Base-by-base conservation (phyloP, 2,113 vertebrate genomes). In the Pteronura brasiliensis region DNA sequence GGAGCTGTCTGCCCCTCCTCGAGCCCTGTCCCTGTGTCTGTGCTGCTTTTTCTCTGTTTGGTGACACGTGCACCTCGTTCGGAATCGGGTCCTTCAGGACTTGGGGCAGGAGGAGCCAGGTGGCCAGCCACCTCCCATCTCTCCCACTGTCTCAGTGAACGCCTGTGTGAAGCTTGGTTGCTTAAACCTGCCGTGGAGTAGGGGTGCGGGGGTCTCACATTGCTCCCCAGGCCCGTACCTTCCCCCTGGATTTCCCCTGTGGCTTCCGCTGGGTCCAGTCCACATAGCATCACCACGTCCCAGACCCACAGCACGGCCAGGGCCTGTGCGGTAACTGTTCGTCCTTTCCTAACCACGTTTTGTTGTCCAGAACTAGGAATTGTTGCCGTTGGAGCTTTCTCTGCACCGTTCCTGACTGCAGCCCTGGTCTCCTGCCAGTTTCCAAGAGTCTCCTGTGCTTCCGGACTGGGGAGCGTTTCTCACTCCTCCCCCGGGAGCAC, bases 251-350 rank as follows among this genome's bases (percentile, higher is more conserved):
- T 13, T 18, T 67, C 61, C 6, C 2, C 6, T 3, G 1, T 34
- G 55, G 3, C 20, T 31, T 81, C 17, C 0, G 0, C 47, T 52
- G 14, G 55, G 65, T 23, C 18, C 4, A 10, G 21, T 47, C 6
- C 25, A 25, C 1, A 1, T 4, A 15, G 6, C 15, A 0, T 2
- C 11, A 0, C n/a, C 15, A 9, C 5, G 17, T 34, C 72, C 31
- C 31, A 6, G 74, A 63, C 59, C 89, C 44, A 0, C 1, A 39
- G 52, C 4, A 1, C 8, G 67, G 11, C 25, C 25, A 0, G 6
- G 8, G 6, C 31, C 6, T 39, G 6, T 12, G 27, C 49, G 2
- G 4, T n/a, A 74, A 6, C 21, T 67, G 2, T 29, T 52, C 9
- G 17, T 90, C n/a, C 29, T 74, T 87, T 42, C 18, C 12, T 7